Evolutionary conservation across 2,113 vertebrate species (phyloP).

Genomic region (Garra rufa): DNA sequence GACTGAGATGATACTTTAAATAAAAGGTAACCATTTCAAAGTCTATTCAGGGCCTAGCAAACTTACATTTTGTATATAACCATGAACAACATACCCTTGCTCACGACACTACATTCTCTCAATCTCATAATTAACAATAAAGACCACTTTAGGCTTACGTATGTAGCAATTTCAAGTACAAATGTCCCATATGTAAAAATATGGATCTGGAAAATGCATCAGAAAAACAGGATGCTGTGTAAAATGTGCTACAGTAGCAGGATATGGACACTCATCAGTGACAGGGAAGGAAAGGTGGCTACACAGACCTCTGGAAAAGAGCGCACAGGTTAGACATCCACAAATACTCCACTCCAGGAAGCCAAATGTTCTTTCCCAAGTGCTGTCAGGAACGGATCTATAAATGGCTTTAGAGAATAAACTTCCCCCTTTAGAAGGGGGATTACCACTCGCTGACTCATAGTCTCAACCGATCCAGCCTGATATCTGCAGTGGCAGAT

Average conservation of each 20-base stretch:
- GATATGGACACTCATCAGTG: constrained; percentile 47
- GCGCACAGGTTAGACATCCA: constrained; percentile 53
- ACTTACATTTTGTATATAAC: not conserved
- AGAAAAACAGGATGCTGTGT: constrained; percentile 68
- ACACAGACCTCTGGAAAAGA: constrained; percentile 58
- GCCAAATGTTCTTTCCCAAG: constrained; percentile 65
- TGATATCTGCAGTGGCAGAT: not conserved
- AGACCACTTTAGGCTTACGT: not conserved
- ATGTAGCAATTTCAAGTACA: not conserved
- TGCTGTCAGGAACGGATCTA: constrained; percentile 58
- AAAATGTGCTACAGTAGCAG: constrained; percentile 27
- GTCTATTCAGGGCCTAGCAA: not conserved
- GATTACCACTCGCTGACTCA: constrained; percentile 11
- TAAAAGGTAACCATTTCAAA: not conserved
- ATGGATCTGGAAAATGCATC: constrained; percentile 9
- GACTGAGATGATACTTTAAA: not conserved
- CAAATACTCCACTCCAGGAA: constrained; percentile 66
- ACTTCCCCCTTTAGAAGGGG: constrained; percentile 46
- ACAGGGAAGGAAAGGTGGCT: constrained; percentile 66
- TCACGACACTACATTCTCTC: not conserved
- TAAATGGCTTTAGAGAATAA: constrained; percentile 57
- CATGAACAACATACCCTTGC: not conserved
- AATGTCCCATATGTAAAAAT: not conserved
- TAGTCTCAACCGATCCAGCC: constrained; percentile 33
- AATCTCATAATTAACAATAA: not conserved